These are phyloP conservation scores for Anastatus disparis DNA, from an alignment of 1,140 invertebrate species.

Conservation along the genomic window DNA sequence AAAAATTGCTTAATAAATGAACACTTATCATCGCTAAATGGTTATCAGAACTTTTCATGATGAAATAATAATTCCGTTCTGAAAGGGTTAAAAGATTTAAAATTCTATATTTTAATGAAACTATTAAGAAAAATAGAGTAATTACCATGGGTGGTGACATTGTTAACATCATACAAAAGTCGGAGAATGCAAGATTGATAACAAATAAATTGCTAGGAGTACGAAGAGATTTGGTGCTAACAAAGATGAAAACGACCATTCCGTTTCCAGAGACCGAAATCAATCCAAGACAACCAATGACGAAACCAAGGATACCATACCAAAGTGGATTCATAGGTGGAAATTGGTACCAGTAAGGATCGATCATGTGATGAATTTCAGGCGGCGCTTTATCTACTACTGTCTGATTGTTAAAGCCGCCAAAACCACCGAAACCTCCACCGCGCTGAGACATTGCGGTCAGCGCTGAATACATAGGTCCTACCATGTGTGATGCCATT, in stretches of 20 bases:
- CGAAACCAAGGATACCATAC: slow-evolving; percentile 81
- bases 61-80: too few species aligned
- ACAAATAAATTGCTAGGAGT: slow-evolving; percentile 88
- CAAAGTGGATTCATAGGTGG: slow-evolving; percentile 83
- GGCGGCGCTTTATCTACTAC: slow-evolving; percentile 79
- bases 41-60: too few species aligned
- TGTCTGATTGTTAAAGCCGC: slow-evolving; percentile 71
- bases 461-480: slow-evolving; percentile 58
- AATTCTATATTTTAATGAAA: too few species aligned
- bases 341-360: slow-evolving; percentile 80
- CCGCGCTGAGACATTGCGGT: slow-evolving; percentile 23
- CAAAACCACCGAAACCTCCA: slow-evolving; percentile 43
- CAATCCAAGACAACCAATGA: slow-evolving; percentile 78
- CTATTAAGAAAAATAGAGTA: too few species aligned
- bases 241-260: slow-evolving; percentile 88
- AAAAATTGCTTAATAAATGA: too few species aligned
- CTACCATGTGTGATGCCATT: slow-evolving; percentile 62
- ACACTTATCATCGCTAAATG: too few species aligned
- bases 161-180: slow-evolving; percentile 87
- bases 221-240: slow-evolving; percentile 78
- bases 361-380: slow-evolving; percentile 80
- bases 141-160: slow-evolving; percentile 83
- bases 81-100: too few species aligned
- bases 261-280: slow-evolving; percentile 81
- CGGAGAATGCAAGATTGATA: slow-evolving; percentile 86